Percentiles rank a stretch among this genome's conserved stretches.
These are phyloP conservation scores for Osmerus mordax DNA, from an alignment of 2,113 vertebrate species.

Conservation along the genomic window DNA sequence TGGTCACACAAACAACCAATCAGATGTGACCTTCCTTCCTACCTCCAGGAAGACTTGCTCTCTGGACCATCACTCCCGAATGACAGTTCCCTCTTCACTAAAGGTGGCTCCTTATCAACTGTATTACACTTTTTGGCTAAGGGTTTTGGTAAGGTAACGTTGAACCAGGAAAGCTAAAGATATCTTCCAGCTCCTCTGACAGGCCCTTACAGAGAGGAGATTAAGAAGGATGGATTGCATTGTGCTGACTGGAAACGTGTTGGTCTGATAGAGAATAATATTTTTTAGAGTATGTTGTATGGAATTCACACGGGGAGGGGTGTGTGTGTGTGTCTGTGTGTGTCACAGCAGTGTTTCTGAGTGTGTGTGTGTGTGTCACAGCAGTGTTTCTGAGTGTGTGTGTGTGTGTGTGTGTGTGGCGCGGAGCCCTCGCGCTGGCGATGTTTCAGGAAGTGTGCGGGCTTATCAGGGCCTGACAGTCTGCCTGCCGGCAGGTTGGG, in stretches of 20 bases:
- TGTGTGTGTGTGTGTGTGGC: constrained; percentile 46
- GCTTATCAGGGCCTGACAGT: constrained; percentile 82
- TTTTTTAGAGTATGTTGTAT: neutral
- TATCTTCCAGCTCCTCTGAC: too few relatives aligned
- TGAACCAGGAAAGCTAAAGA: too few relatives aligned
- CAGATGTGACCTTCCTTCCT: constrained; percentile 26
- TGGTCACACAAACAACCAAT: constrained; percentile 22
- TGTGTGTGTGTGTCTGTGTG: constrained; percentile 1
- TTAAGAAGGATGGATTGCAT: constrained; percentile 3
- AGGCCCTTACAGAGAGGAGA: neutral
- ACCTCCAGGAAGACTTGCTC: too few relatives aligned
- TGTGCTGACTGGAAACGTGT: too few relatives aligned
- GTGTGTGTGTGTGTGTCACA: neutral
- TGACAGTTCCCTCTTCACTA: too few relatives aligned
- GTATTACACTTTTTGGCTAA: too few relatives aligned
- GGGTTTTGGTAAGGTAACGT: too few relatives aligned
- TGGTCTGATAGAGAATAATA: too few relatives aligned
- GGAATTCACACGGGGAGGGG: neutral
- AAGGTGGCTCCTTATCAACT: too few relatives aligned
- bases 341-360: neutral
- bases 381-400: neutral
- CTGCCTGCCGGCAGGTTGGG: constrained; percentile 63
- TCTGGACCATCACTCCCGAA: too few relatives aligned
- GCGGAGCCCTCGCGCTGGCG: constrained; percentile 13
- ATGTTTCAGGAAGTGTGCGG: constrained; percentile 77